Conservation (phyloP, 2,113 vertebrate species). For the Phrynocephalus versicolor region DNA sequence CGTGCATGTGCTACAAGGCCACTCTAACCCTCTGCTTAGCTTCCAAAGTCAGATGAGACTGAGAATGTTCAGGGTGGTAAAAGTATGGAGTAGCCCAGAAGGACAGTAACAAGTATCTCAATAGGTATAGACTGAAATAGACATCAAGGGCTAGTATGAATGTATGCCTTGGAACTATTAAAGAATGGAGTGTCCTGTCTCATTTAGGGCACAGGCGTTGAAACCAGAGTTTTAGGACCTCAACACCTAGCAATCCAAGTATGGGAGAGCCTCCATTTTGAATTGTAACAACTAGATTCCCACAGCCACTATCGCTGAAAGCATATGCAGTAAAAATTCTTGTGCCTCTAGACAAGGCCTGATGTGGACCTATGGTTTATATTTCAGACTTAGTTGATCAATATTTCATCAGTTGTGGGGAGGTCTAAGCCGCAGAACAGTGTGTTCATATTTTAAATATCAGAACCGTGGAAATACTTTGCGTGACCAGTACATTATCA, state of each 20-base stretch:
- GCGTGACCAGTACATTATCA: neutral
- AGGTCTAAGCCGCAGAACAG: neutral
- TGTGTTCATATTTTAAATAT: neutral
- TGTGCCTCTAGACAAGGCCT: neutral
- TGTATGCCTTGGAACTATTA: no score
- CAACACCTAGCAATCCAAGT: fast-evolving
- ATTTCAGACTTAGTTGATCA: no score
- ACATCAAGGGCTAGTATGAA: no score
- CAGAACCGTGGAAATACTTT: neutral
- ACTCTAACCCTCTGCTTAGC: no score
- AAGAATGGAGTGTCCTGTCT: neutral
- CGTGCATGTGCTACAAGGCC: no score
- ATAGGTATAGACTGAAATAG: no score
- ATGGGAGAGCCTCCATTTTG: no score
- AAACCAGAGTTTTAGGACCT: neutral
- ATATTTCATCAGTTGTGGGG: neutral
- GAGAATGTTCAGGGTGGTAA: no score
- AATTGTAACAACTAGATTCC: no score
- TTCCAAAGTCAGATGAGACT: no score
- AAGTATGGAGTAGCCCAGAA: no score
- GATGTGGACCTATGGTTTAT: neutral
- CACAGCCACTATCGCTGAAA: neutral
- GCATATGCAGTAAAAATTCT: neutral
- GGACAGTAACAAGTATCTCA: no score
- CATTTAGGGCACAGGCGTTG: neutral